Evolutionary conservation across 2,888 invertebrate species (phyloP).

Genomic region (Andrena fulva): DNA sequence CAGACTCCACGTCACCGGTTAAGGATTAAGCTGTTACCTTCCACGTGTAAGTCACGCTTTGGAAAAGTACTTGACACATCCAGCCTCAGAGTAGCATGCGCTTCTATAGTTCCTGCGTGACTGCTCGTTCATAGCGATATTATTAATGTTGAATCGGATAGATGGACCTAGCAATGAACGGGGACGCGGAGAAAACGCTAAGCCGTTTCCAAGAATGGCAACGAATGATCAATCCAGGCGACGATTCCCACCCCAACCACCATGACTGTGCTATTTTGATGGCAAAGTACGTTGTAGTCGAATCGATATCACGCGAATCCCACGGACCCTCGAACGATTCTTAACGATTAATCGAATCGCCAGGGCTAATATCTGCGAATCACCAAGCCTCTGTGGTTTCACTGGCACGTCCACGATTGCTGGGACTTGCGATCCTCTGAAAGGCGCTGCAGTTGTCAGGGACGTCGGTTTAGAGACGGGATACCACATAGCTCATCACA

Average conservation of each 20-base stretch:
- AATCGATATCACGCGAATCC: neutral
- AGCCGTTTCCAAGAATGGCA: slow-evolving; percentile 87
- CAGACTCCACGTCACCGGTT: too few relatives aligned
- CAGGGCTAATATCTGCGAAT: slow-evolving; percentile 83
- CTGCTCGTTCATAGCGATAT: too few relatives aligned
- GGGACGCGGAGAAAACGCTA: slow-evolving; percentile 86
- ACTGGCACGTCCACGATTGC: slow-evolving; percentile 86
- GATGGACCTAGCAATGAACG: slow-evolving; percentile 83
- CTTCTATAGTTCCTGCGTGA: too few relatives aligned
- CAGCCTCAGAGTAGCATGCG: too few relatives aligned
- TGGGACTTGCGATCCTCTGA: slow-evolving; percentile 86
- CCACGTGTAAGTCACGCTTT: too few relatives aligned
- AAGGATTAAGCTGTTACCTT: too few relatives aligned
- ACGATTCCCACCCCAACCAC: slow-evolving; percentile 86
- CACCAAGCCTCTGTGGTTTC: slow-evolving; percentile 81
- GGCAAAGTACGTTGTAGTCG: slow-evolving; percentile 84
- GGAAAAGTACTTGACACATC: too few relatives aligned
- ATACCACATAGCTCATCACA: slow-evolving; percentile 87
- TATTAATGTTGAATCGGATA: slow-evolving; percentile 40
- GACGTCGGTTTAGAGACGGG: slow-evolving; percentile 87
- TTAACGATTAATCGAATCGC: neutral
- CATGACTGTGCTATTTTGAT: slow-evolving; percentile 87
- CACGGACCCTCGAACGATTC: neutral
- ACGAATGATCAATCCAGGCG: slow-evolving; percentile 85
- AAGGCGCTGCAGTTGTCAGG: slow-evolving; percentile 86